Evolutionary conservation across 2,113 vertebrate genomes (phyloP), one percentile per base, ranked within the genome.

Genomic region (Sprattus sprattus): DNA sequence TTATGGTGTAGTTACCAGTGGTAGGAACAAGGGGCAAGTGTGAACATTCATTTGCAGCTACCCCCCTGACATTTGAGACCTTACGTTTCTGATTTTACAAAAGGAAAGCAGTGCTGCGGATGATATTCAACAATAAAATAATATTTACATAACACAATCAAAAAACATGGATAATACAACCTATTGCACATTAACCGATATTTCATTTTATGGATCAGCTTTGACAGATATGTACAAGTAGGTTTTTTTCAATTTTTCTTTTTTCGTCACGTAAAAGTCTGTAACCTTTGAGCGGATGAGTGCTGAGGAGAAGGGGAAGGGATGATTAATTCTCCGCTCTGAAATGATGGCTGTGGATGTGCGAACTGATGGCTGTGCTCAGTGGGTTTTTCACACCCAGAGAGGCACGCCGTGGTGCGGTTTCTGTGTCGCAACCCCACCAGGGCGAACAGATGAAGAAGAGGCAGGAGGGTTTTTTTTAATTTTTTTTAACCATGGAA

Each of bases 341-440:
- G 81, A 75, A 45, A 71, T 83, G 57, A 82, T 86, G 47, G 75
- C 8, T 16, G 28, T 78, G 81, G 45, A 67, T 39, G 85, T 81
- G 85, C 49, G 39, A 45, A 52, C 82, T 81, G 25, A 82, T 25
- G 39, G n/a, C 52, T 75, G 46, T 28, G 0, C 67, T 39, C 67
- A 75, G 67, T 54, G 11, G 82, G 50, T 20, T 45, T 44, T 82
- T 83, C 50, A 57, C 82, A 60, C 82, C 50, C 32, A 16, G 16
- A 2, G 13, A 32, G 39, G 39, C 67, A 15, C 50, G 11, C 25
- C 20, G 28, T 83, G 82, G 52, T 6, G 32, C 71, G 16, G 71
- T 1, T 28, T 15, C 28, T 78, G 32, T 78, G 71, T 78, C 71
- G 32, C 44, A 78, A 78, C 71, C 71, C 18, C 50, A 60, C 20